A percentile compares a stretch with the other conserved stretches of the same genome.
phyloP scores from a whole-genome alignment of 2,888 invertebrate genomes.

The Thera obeliscata region DNA sequence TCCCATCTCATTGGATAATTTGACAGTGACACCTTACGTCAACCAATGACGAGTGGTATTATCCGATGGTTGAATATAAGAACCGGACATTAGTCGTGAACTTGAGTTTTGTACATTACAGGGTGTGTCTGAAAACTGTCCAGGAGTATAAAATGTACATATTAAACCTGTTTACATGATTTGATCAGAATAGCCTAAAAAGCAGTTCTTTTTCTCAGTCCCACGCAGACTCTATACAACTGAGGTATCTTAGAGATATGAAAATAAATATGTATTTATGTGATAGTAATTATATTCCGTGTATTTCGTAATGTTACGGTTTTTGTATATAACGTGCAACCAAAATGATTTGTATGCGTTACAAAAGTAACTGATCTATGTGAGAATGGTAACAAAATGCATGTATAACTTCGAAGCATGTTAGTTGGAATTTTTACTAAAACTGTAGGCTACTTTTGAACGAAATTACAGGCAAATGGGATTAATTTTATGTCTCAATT shows the following conservation, averaged over 20 bases:
- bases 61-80: too few relatives aligned
- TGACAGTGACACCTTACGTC: too few relatives aligned
- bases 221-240: slow-evolving; percentile 46
- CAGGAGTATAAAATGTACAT: background rate
- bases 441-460: background rate
- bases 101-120: background rate
- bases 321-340: slow-evolving; percentile 50
- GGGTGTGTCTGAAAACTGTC: background rate
- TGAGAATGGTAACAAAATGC: slow-evolving; percentile 9
- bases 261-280: slow-evolving; percentile 50
- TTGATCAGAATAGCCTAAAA: slow-evolving; percentile 13
- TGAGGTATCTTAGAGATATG: slow-evolving; percentile 55
- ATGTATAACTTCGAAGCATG: slow-evolving; percentile 19
- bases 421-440: slow-evolving; percentile 31
- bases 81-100: too few relatives aligned
- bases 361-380: slow-evolving; percentile 25
- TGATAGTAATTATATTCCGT: slow-evolving; percentile 57
- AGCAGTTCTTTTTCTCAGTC: background rate
- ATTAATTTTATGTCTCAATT: too few relatives aligned
- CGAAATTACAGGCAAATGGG: background rate
- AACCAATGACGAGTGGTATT: too few relatives aligned
- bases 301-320: slow-evolving; percentile 48
- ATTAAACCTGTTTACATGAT: background rate
- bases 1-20: too few relatives aligned
- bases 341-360: slow-evolving; percentile 42